Conservation (phyloP, 2,113 vertebrate species). For the Anolis sagrei region DNA sequence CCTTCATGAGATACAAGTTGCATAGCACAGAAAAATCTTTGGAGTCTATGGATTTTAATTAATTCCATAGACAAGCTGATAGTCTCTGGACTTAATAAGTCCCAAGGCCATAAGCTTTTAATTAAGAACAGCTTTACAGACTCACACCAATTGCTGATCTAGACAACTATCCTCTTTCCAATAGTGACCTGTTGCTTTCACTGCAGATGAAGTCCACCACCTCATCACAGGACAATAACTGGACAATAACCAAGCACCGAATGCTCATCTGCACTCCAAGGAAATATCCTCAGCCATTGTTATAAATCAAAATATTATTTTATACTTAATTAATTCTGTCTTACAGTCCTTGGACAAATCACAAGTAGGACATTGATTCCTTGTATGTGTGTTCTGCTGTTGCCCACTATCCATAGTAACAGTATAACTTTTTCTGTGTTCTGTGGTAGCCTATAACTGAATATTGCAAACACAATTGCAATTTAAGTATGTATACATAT, state of each 20-base stretch:
- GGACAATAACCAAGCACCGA: not conserved
- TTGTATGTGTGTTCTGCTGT: not conserved
- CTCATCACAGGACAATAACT: not conserved
- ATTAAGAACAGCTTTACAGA: slow-evolving; percentile 20
- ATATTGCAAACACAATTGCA: too few relatives aligned
- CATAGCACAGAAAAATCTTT: slow-evolving; percentile 4
- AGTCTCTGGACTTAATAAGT: slow-evolving; percentile 24
- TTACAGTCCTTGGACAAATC: not conserved
- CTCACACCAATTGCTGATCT: not conserved
- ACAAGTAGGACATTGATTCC: not conserved
- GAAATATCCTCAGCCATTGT: not conserved
- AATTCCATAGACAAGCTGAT: slow-evolving; percentile 25
- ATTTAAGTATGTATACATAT: too few relatives aligned
- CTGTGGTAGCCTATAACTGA: too few relatives aligned
- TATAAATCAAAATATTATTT: not conserved
- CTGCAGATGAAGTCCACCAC: not conserved
- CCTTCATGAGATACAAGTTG: not conserved
- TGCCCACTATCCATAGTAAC: too few relatives aligned
- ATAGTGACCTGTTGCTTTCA: not conserved
- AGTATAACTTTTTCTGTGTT: too few relatives aligned
- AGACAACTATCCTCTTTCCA: not conserved
- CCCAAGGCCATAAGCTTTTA: slow-evolving; percentile 31
- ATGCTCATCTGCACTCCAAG: not conserved
- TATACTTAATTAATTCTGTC: not conserved
- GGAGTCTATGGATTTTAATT: slow-evolving; percentile 35